These are phyloP conservation scores for Dinocampus coccinellae DNA, from an alignment of 2,888 invertebrate genomes.

Conservation along the genomic window DNA sequence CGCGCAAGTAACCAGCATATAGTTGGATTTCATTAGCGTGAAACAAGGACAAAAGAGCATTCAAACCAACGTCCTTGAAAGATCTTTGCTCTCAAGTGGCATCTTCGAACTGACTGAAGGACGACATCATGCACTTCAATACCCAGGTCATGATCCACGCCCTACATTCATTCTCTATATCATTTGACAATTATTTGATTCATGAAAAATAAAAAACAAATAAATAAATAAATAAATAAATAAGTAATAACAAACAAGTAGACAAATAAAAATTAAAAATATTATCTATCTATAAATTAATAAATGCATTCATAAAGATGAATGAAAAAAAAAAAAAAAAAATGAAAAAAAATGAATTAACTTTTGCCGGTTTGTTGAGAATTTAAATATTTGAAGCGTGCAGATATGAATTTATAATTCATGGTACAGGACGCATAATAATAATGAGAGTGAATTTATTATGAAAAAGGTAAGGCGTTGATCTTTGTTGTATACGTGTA, in stretches of 20 bases:
- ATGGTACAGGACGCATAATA: neutral
- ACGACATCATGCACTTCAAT: constrained; percentile 51
- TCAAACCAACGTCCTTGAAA: constrained; percentile 59
- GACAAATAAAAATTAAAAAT: neutral
- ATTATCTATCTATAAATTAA: too few species aligned
- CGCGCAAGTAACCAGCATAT: neutral
- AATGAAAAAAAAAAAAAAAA: neutral
- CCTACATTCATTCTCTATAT: constrained; percentile 4
- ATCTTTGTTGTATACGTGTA: neutral
- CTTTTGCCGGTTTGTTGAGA: neutral
- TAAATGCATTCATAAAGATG: neutral
- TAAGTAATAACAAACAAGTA: too few species aligned
- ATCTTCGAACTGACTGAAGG: constrained; percentile 61
- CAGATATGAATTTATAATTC: constrained; percentile 10
- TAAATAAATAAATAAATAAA: too few species aligned
- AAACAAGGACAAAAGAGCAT: constrained; percentile 60
- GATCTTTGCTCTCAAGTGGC: constrained; percentile 66
- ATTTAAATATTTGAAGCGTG: neutral
- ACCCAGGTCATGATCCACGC: constrained; percentile 60
- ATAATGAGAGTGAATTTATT: constrained; percentile 33
- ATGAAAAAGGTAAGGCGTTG: neutral
- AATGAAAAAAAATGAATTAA: neutral
- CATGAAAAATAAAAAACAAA: too few species aligned
- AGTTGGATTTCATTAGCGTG: constrained; percentile 56
- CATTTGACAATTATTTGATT: neutral